Percentiles rank a stretch among this genome's conserved stretches.
phyloP scores from a whole-genome alignment of 2,113 vertebrate genomes.

The Hippolais icterina region DNA sequence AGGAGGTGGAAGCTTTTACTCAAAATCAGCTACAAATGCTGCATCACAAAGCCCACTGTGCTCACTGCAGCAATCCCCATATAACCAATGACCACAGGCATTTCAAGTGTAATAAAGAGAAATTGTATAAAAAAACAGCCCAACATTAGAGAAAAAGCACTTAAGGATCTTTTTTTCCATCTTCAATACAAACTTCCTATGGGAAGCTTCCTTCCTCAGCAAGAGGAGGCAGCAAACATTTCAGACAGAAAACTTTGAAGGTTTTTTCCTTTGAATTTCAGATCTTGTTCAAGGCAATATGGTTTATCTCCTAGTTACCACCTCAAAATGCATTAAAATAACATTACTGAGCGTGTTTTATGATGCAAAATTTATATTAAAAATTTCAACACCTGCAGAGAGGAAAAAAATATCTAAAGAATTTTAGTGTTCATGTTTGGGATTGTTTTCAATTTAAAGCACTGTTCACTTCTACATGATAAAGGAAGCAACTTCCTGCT shows the following conservation, averaged over 20 bases:
- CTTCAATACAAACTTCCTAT: background rate
- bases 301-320: background rate
- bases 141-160: background rate
- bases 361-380: background rate
- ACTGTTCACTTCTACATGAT: background rate
- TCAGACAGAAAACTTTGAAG: background rate
- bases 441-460: background rate
- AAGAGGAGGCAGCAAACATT: background rate
- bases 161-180: background rate
- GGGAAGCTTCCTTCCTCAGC: background rate
- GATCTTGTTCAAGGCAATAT: background rate
- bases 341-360: background rate
- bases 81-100: accelerated
- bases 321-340: background rate
- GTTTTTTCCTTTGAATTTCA: background rate
- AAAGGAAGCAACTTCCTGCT: background rate
- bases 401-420: background rate
- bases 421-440: background rate
- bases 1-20: background rate
- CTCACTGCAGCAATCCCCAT: background rate
- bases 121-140: background rate
- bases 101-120: background rate
- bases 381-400: accelerated
- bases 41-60: background rate
- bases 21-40: background rate